Conservation (phyloP, 2,888 invertebrate genomes). For the Acrocera orbiculus region DNA sequence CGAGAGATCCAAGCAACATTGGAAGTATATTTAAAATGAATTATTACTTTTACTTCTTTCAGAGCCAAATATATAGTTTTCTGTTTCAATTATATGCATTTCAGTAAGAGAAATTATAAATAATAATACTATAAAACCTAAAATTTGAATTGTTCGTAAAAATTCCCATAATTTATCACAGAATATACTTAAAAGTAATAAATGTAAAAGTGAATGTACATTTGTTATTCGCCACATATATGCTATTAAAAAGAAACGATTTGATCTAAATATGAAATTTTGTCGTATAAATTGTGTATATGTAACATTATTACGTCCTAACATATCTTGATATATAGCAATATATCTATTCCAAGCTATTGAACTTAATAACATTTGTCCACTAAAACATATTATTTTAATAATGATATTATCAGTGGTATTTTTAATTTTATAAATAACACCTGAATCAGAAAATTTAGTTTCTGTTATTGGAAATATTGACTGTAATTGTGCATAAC, state of each 20-base stretch:
- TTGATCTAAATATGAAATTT: constrained; percentile 47
- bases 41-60: no score
- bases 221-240: constrained; percentile 63
- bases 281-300: constrained; percentile 36
- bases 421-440: constrained; percentile 49
- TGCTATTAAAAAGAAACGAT: constrained; percentile 53
- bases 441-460: constrained; percentile 33
- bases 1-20: not conserved
- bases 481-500: constrained; percentile 49
- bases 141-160: constrained; percentile 47
- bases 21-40: not conserved
- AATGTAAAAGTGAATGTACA: constrained; percentile 59
- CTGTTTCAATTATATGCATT: constrained; percentile 45
- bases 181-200: constrained; percentile 57
- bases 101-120: constrained; percentile 52
- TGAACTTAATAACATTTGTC: constrained; percentile 56
- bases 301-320: constrained; percentile 45
- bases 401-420: constrained; percentile 46
- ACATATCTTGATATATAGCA: constrained; percentile 55
- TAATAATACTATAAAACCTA: constrained; percentile 50
- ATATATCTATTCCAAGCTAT: constrained; percentile 74
- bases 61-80: constrained; percentile 38
- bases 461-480: constrained; percentile 34
- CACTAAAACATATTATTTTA: constrained; percentile 46
- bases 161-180: constrained; percentile 70